Base-by-base conservation (phyloP, 1,140 invertebrate genomes). In the Cyphomyrmex costatus region DNA sequence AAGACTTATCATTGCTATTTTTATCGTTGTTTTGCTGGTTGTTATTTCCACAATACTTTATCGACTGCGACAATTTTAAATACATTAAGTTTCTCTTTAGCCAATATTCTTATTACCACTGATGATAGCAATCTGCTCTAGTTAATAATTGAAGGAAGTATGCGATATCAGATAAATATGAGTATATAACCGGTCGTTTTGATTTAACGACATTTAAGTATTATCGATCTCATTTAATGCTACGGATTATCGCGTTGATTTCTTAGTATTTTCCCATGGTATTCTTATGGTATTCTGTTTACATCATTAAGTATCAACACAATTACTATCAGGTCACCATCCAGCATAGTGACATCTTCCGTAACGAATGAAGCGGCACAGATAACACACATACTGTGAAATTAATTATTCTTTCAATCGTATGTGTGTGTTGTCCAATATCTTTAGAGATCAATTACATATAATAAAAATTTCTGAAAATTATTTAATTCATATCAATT, bases 101-200 rank as follows among this genome's bases (percentile, higher is more conserved):
- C 8, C 33, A 42, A 16, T 16, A 68, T 16, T 82, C 33, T 42
- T 24, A 73, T 60, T 73, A 46, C 4, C 19, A 4, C 33, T 16
- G 7, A 30, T n/a, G 65, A 71, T 30, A 60, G 19, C 33, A 58
- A 80, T 19, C 33, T 58, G 33, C 51, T 82, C 51, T 16, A n/a
- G 19, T 56, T 70, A 27, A 42, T 71, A 71, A 82, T 71, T 51
- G 30, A 63, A 65, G 56, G 85, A 86, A 82, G 76, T 42, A 27
- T 1, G 27, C 74, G 21, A 49, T 21, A 46, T 21, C n/a, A n/a
- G 7, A 27, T 53, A 56, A 71, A 73, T 33, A 21, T 6, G 5
- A 24, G 27, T 19, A 56, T 46, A 79, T 14, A n/a, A 12, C 19
- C 51, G n/a, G 36, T 46, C 6, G 24, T 82, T 46, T 65, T 8